Percentiles rank a stretch among this genome's conserved stretches.
Evolutionary conservation across 2,113 vertebrate species (phyloP).

Genomic region (Planiliza haematocheilus): DNA sequence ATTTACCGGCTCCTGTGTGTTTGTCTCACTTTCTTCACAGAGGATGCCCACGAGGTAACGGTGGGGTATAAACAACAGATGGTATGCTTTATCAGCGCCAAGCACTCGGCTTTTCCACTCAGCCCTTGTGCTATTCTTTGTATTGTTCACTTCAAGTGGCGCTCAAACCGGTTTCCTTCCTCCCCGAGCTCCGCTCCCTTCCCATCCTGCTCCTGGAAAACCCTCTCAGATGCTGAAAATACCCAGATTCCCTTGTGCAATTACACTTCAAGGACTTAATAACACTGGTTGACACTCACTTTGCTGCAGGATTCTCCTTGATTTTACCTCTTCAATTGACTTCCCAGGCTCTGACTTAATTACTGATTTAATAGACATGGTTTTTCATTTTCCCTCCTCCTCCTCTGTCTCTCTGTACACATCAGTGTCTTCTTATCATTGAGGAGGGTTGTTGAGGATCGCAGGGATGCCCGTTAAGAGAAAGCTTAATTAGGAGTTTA

Average conservation of each 20-base stretch:
- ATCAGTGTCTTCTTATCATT: slow-evolving; percentile 39
- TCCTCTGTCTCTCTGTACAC: neutral
- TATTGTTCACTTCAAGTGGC: slow-evolving; percentile 53
- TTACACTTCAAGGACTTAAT: slow-evolving; percentile 58
- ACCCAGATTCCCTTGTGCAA: slow-evolving; percentile 39
- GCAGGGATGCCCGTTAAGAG: slow-evolving; percentile 31
- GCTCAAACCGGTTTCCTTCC: slow-evolving; percentile 37
- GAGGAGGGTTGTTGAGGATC: slow-evolving; percentile 32
- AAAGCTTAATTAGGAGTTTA: slow-evolving; percentile 48
- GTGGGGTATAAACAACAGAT: slow-evolving; percentile 62
- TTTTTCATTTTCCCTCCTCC: slow-evolving; percentile 2
- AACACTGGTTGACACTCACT: slow-evolving; percentile 35
- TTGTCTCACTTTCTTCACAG: slow-evolving; percentile 55
- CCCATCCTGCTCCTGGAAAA: slow-evolving; percentile 39
- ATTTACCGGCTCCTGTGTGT: slow-evolving; percentile 21
- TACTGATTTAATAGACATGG: slow-evolving; percentile 45
- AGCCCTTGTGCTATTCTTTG: slow-evolving; percentile 26
- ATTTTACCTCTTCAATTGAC: slow-evolving; percentile 40
- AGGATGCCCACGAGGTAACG: slow-evolving; percentile 51
- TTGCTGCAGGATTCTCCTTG: slow-evolving; percentile 24
- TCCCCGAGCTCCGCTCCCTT: neutral
- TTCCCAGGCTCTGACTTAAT: slow-evolving; percentile 39
- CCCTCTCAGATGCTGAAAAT: slow-evolving; percentile 36
- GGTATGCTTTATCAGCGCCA: slow-evolving; percentile 42
- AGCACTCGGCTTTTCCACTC: slow-evolving; percentile 29